phyloP scores from a whole-genome alignment of 1,140 invertebrate genomes.

The Sycophila sp. region DNA sequence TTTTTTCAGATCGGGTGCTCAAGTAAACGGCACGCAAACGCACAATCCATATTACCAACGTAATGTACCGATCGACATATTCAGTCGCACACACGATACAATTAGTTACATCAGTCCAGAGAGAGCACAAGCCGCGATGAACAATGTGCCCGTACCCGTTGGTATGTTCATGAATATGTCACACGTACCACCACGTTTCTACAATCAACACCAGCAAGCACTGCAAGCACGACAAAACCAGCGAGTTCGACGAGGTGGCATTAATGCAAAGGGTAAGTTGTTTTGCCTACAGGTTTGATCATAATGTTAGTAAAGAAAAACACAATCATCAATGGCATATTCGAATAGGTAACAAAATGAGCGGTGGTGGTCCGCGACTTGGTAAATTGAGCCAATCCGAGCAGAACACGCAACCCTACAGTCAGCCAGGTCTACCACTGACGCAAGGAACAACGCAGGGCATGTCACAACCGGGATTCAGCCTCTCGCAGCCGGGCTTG shows the following conservation, averaged over 20 bases:
- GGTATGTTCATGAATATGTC: constrained; percentile 96
- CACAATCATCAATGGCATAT: no score
- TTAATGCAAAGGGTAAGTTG: constrained; percentile 45
- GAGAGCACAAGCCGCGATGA: constrained; percentile 79
- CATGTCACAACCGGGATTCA: constrained; percentile 77
- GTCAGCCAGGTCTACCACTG: constrained; percentile 69
- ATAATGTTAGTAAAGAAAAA: no score
- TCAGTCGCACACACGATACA: constrained; percentile 84
- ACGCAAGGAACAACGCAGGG: constrained; percentile 78
- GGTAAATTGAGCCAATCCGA: constrained; percentile 61
- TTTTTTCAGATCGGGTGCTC: constrained; percentile 66
- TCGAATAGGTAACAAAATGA: constrained; percentile 16
- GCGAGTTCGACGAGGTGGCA: constrained; percentile 52
- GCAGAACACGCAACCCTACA: constrained; percentile 72
- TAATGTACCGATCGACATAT: constrained; percentile 70
- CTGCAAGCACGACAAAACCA: constrained; percentile 69
- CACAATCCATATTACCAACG: constrained; percentile 65
- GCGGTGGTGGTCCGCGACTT: constrained; percentile 44
- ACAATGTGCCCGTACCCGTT: constrained; percentile 88
- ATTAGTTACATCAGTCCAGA: constrained; percentile 92
- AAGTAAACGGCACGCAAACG: constrained; percentile 62
- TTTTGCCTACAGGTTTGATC: neutral
- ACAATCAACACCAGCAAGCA: constrained; percentile 83
- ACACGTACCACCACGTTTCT: constrained; percentile 87
- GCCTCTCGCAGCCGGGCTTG: constrained; percentile 73